These are phyloP conservation scores for Pyrrhia umbra DNA, from an alignment of 2,888 invertebrate genomes.

Conservation along the genomic window DNA sequence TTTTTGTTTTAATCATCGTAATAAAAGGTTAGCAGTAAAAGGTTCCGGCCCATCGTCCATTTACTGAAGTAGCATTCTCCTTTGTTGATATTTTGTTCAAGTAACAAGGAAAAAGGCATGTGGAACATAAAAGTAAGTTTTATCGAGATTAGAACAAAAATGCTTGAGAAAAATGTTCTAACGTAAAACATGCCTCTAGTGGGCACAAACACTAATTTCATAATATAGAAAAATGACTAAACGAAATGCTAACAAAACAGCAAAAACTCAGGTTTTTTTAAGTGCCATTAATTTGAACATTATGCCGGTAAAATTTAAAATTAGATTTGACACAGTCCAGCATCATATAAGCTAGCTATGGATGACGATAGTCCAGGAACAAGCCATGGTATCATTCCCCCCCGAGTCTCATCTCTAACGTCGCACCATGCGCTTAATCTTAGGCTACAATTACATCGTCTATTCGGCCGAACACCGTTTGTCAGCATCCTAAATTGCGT, in stretches of 20 bases:
- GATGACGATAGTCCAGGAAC: constrained; percentile 15
- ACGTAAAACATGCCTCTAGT: constrained; percentile 1
- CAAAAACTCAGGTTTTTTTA: too few relatives aligned
- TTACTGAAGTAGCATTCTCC: constrained; percentile 47
- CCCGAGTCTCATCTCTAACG: constrained; percentile 32
- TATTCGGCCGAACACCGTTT: constrained; percentile 54
- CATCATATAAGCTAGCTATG: too few relatives aligned
- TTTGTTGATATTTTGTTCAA: constrained; percentile 57
- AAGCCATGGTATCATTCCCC: constrained; percentile 25
- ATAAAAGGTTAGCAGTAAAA: constrained; percentile 60
- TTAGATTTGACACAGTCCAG: neutral
- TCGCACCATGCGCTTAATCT: constrained; percentile 50
- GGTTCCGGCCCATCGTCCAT: constrained; percentile 57
- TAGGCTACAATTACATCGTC: constrained; percentile 57
- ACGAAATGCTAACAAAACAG: too few relatives aligned
- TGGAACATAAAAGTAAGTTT: constrained; percentile 49
- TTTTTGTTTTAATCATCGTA: constrained; percentile 61
- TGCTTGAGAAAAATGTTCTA: constrained; percentile 13
- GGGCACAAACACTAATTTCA: neutral
- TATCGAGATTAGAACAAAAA: constrained; percentile 31
- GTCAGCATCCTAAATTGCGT: constrained; percentile 61
- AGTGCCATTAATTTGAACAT: too few relatives aligned
- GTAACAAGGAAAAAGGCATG: constrained; percentile 42
- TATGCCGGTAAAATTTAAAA: too few relatives aligned
- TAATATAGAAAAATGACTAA: neutral